phyloP scores from a whole-genome alignment of 2,888 invertebrate species.

The Schrankia costaestrigalis region DNA sequence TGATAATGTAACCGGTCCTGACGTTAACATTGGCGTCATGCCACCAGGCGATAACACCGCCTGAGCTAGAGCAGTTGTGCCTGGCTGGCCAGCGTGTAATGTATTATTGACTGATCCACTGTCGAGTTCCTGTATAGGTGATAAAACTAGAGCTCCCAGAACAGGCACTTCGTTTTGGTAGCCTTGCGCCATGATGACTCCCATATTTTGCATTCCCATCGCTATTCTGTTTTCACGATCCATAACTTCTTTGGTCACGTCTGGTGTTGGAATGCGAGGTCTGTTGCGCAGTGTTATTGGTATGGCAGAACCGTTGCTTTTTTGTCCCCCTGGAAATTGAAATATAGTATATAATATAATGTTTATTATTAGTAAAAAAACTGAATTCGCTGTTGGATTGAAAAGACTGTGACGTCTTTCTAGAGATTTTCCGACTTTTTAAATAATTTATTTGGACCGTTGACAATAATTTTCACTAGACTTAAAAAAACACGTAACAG shows the following conservation, averaged over 20 bases:
- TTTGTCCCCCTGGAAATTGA: conserved; percentile 78
- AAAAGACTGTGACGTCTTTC: too few species aligned
- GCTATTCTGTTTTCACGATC: conserved; percentile 86
- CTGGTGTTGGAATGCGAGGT: conserved; percentile 94
- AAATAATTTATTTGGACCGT: too few species aligned
- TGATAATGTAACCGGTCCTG: conserved; percentile 73
- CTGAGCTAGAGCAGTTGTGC: conserved; percentile 89
- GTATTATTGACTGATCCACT: conserved; percentile 88
- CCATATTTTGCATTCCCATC: conserved; percentile 77
- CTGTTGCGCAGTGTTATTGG: conserved; percentile 87
- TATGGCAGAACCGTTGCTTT: conserved; percentile 85
- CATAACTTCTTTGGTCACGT: conserved; percentile 89
- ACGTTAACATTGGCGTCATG: conserved; percentile 62
- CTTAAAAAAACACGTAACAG: conserved; percentile 14
- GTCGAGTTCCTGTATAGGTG: conserved; percentile 92
- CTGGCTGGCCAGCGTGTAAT: conserved; percentile 85
- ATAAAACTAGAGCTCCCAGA: conserved; percentile 87
- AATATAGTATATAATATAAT: not conserved
- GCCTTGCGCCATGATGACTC: conserved; percentile 86
- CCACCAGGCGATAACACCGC: conserved; percentile 86
- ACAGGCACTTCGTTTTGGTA: conserved; percentile 85
- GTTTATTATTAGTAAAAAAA: not conserved
- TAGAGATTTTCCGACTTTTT: too few species aligned
- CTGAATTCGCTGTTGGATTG: too few species aligned
- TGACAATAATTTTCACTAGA: not conserved